A percentile compares a stretch with the other conserved stretches of the same genome.
Evolutionary conservation across 2,888 invertebrate species (phyloP).

Genomic region (Mythimna lalbum): DNA sequence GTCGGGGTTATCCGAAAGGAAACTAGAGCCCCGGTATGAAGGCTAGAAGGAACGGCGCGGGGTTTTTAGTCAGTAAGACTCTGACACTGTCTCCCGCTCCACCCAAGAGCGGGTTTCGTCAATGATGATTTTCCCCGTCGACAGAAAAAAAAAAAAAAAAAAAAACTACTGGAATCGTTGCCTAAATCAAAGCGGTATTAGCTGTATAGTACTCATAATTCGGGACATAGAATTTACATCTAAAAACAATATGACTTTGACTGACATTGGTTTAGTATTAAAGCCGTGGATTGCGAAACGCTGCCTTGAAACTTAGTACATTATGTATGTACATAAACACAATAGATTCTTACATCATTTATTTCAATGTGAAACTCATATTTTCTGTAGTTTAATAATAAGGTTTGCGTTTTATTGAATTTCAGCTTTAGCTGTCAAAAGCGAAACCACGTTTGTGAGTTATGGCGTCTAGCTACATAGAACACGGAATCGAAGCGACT

Average conservation of each 20-base stretch:
- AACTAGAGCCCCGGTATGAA: too few relatives aligned
- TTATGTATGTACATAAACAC: not conserved
- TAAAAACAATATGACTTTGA: conserved; percentile 17
- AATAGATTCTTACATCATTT: not conserved
- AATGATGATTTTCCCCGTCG: too few relatives aligned
- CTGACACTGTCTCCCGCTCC: too few relatives aligned
- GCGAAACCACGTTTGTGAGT: conserved; percentile 18
- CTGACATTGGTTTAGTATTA: conserved; percentile 11
- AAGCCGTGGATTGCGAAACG: conserved; percentile 4
- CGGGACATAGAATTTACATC: not conserved
- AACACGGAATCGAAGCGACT: not conserved
- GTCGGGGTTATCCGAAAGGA: too few relatives aligned
- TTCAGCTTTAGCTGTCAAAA: conserved; percentile 34
- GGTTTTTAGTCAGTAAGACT: too few relatives aligned
- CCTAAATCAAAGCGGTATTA: not conserved
- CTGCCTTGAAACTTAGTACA: conserved; percentile 9
- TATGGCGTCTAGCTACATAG: conserved; percentile 18
- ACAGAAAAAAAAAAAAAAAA: too few relatives aligned
- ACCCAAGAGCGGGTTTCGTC: too few relatives aligned
- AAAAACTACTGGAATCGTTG: too few relatives aligned
- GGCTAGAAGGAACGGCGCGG: too few relatives aligned
- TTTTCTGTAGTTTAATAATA: conserved; percentile 13
- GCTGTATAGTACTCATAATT: not conserved
- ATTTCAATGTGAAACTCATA: conserved; percentile 5
- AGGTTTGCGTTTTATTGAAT: conserved; percentile 10